Conservation (phyloP, 2,797 vertebrate genomes). For the Melanotaenia trifasciata region DNA sequence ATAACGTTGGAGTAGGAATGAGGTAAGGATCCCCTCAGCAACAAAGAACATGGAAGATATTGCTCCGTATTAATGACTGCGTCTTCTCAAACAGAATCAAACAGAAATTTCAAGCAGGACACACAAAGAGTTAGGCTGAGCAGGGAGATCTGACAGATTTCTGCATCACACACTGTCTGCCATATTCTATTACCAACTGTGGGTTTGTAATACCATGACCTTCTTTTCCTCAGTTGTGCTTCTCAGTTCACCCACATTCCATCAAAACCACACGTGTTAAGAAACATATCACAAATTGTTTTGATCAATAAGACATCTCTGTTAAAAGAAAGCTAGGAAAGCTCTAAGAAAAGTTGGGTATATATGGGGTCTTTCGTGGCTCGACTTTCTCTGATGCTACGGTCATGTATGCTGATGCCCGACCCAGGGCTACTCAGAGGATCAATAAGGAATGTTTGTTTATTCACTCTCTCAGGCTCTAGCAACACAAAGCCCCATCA, state of each 20-base stretch:
- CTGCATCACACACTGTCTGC: slow-evolving; percentile 71
- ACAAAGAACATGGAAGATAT: slow-evolving; percentile 78
- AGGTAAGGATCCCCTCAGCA: slow-evolving; percentile 77
- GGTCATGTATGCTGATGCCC: slow-evolving; percentile 50
- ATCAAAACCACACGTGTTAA: slow-evolving; percentile 10
- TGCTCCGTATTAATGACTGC: slow-evolving; percentile 78
- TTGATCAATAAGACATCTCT: slow-evolving; percentile 47
- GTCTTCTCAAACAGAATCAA: slow-evolving; percentile 79
- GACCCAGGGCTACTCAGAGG: slow-evolving; percentile 55
- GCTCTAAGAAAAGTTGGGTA: slow-evolving; percentile 24
- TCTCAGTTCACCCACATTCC: slow-evolving; percentile 45
- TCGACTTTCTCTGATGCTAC: slow-evolving; percentile 37
- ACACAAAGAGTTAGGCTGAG: slow-evolving; percentile 71
- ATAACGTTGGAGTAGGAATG: slow-evolving; percentile 79
- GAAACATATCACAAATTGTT: slow-evolving; percentile 23
- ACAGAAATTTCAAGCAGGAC: slow-evolving; percentile 83
- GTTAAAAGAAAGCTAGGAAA: slow-evolving; percentile 6
- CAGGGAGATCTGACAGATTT: slow-evolving; percentile 78
- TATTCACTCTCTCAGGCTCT: slow-evolving; percentile 55
- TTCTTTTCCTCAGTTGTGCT: slow-evolving; percentile 43
- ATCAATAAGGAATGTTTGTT: slow-evolving; percentile 73
- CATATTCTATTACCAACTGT: slow-evolving; percentile 67
- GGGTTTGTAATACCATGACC: slow-evolving; percentile 63
- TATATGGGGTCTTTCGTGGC: slow-evolving; percentile 18
- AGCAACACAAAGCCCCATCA: slow-evolving; percentile 73